These are phyloP conservation scores for Zygaena filipendulae DNA, from an alignment of 2,888 invertebrate genomes.

Conservation along the genomic window DNA sequence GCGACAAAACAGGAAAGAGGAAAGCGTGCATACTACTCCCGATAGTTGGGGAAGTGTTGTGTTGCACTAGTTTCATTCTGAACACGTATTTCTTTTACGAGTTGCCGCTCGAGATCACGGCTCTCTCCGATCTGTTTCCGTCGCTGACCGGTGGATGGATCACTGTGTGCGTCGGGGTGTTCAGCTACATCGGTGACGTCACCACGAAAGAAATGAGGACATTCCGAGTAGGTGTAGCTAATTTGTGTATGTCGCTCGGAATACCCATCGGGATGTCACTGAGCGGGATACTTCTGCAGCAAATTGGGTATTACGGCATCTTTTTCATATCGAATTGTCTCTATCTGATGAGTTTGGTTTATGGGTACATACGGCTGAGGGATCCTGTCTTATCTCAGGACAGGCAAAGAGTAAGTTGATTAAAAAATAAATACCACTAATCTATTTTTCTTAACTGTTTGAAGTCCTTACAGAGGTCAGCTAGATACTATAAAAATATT, in stretches of 20 bases:
- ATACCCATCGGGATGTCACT: slow-evolving; percentile 69
- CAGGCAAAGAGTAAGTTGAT: slow-evolving; percentile 48
- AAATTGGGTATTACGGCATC: slow-evolving; percentile 62
- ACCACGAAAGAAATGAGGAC: slow-evolving; percentile 71
- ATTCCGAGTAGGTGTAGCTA: slow-evolving; percentile 70
- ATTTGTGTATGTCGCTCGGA: slow-evolving; percentile 71
- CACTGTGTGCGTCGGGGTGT: slow-evolving; percentile 69
- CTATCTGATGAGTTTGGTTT: slow-evolving; percentile 61
- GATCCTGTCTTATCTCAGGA: slow-evolving; percentile 48
- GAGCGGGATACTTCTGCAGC: slow-evolving; percentile 62
- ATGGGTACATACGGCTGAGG: slow-evolving; percentile 56
- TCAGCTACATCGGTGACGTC: slow-evolving; percentile 73
- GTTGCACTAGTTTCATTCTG: slow-evolving; percentile 58
- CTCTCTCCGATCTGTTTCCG: slow-evolving; percentile 65
- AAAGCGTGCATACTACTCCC: slow-evolving; percentile 71
- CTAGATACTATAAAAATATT: too few relatives aligned
- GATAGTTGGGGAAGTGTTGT: slow-evolving; percentile 63
- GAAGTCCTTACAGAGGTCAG: too few relatives aligned
- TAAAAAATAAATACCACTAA: too few relatives aligned
- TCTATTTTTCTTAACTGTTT: slow-evolving; percentile 8
- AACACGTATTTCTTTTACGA: slow-evolving; percentile 70
- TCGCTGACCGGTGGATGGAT: slow-evolving; percentile 69
- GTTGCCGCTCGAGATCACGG: slow-evolving; percentile 66
- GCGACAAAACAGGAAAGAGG: slow-evolving; percentile 67
- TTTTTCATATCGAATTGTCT: slow-evolving; percentile 59